Evolutionary conservation across 2,797 vertebrate species (phyloP), one percentile per base, ranked within the genome.

Genomic region (Trichosurus vulpecula): DNA sequence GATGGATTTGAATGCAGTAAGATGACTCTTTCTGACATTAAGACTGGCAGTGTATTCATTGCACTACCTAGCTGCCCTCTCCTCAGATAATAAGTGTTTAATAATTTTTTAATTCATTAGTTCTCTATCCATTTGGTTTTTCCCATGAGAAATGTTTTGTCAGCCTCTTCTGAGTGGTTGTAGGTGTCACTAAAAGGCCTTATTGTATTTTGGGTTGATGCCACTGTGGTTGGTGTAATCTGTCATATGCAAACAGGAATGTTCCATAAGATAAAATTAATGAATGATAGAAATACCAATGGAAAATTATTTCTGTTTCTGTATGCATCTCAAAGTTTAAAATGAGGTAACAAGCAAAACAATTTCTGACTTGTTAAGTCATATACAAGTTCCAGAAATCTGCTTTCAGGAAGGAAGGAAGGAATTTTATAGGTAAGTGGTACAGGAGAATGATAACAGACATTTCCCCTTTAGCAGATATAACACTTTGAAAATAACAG

Each of bases 271-370:
- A 56, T 92, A 58, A 51, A 47, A 11, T 91, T 81, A 56, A 81
- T 25, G 90, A 81, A 94, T 51, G 52, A n/a, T 6, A 87, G 54
- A 1, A 54, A 87, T 8, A n/a, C 8, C 35, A 29, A 92, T 74
- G n/a, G 91, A 16, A 51, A 53, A 91, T 51, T 55, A 19, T 52
- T 87, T 89, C 27, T 58, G 14, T 91, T n/a, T 27, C n/a, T 30
- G 51, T 74, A 81, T 25, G 74, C 53, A 91, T 61, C 54, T 91
- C 51, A 87, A 93, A 87, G 89, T 25, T 87, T 87, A 94, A 94
- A 91, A 87, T 91, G 54, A 58, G 3, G 56, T 94, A 93, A 92
- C 54, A 25, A 54, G 54, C 61, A 19, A 66, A 35, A 14, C 35
- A 14, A 16, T n/a, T 74, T n/a, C 5, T 8, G 16, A 74, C 61